These are phyloP conservation scores for Sacculina carcini DNA, from an alignment of 2,888 invertebrate genomes.

Conservation along the genomic window DNA sequence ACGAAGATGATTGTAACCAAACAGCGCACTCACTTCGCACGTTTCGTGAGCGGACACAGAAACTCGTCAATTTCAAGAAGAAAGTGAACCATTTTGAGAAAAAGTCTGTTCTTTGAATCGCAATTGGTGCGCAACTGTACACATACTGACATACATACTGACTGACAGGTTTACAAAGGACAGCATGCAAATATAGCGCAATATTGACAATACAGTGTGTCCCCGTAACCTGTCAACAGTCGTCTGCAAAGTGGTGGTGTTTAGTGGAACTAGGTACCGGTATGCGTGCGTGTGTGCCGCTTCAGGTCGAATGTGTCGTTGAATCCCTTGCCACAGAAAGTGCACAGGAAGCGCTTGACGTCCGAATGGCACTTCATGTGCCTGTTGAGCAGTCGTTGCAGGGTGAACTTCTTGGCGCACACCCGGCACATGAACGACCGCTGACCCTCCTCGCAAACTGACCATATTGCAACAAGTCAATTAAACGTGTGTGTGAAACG, in stretches of 20 bases:
- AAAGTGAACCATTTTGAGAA: too few species aligned
- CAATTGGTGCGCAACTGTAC: too few species aligned
- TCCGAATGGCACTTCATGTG: slow-evolving; percentile 99
- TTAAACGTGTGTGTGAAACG: too few species aligned
- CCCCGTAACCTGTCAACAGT: background rate
- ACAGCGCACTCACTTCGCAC: too few species aligned
- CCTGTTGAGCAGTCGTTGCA: slow-evolving; percentile 83
- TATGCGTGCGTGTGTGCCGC: slow-evolving; percentile 93
- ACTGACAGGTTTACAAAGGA: too few species aligned
- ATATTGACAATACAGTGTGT: background rate
- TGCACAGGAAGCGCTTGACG: slow-evolving; percentile 91
- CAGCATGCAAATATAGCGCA: background rate
- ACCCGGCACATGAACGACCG: slow-evolving; percentile 49
- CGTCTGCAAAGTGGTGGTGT: background rate
- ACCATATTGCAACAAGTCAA: too few species aligned
- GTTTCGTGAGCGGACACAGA: too few species aligned
- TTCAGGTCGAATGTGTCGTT: slow-evolving; percentile 99
- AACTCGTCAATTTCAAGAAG: too few species aligned
- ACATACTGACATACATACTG: too few species aligned
- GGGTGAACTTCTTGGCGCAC: slow-evolving; percentile 75
- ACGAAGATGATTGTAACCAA: too few species aligned
- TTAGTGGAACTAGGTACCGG: slow-evolving; percentile 28
- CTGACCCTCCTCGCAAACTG: slow-evolving; percentile 34
- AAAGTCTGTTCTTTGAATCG: too few species aligned
- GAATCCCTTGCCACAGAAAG: slow-evolving; percentile 98